Evolutionary conservation across 2,888 invertebrate genomes (phyloP), one percentile per base, ranked within the genome.

Genomic region (Syrphus vitripennis): DNA sequence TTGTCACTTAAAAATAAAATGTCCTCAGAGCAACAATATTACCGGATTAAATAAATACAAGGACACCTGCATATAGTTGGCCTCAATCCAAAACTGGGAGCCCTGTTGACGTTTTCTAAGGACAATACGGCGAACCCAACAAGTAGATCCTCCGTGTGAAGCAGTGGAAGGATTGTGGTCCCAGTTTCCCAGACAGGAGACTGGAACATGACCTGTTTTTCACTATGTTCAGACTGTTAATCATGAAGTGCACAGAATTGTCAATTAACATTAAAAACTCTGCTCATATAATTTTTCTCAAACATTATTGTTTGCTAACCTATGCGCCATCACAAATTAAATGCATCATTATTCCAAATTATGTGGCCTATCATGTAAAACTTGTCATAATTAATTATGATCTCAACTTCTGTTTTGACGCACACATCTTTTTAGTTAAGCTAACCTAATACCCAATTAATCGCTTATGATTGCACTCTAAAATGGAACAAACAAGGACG

Each of bases 361-460:
- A 34, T 75, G 42, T 76, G 76, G 19, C 14, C 42, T 74, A 29
- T 48, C 81, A 81, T 86, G 81, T 69, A 16, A 31, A 34, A 69
- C 80, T 70, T 83, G 72, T 71, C 81, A 77, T 77, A 86, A 86
- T 82, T 86, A 86, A 86, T 86, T 86, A 82, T 82, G 86, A 82
- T 86, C 78, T 78, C 82, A 78, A 74, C 59, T 48, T 77, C 21
- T 55, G 31, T 65, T 2, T 34, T 12, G 12, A 5, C 5, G n/a
- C 2, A 7, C 72, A 67, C 45, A 74, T 74, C 40, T 26, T 24
- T 70, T 26, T 45, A 37, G 42, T 61, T 55, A 24, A 78, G 19
- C 70, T 78, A 78, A 53, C 86, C 82, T 87, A 81, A 78, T 87
- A 63, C 86, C 78, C 82, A 87, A 87, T 83, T 82, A 87, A 87